Evolutionary conservation across 2,888 invertebrate species (phyloP), one percentile per base, ranked within the genome.

Genomic region (Clusia tigrina): DNA sequence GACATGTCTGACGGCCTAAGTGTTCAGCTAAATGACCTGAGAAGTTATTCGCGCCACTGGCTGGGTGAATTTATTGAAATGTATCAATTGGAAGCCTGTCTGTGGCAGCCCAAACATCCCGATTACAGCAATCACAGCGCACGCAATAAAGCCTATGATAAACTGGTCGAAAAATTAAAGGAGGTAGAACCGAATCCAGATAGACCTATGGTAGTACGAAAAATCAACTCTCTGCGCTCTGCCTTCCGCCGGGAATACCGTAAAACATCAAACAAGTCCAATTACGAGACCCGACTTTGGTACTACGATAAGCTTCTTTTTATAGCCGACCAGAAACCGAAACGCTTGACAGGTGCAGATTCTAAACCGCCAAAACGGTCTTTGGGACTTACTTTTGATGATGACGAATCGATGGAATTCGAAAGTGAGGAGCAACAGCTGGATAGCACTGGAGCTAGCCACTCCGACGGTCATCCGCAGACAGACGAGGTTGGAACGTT

Each of bases 121-220:
- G 83, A 83, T 62, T 83, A 83, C 69, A 81, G 80, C 63, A 83
- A 83, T 66, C 81, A 83, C 61, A 72, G 76, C 20, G 74, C 78
- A 53, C 75, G 83, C 23, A 83, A 82, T 68, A 79, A 77, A 62
- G 78, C 83, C 9, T 83, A 83, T 66, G 83, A 83, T 63, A 80
- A 81, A 60, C 67, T 83, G 2, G 81, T 82, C 1, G 80, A 80
- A 63, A 83, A 83, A 59, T 64, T 83, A 0, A 82, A 81, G 62
- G 82, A 83, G 65, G 83, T 83, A 57, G 83, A 83, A 68, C 80
- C 81, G 12, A 77, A 78, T 71, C 80, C 82, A 6, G 82, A 83
- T 66, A 77, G 83, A 23, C 76, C 80, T 15, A 83, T 82, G 82
- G 82, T 83, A 2, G 81, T 83, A n/a, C 69, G 83, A 2, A 83